A percentile compares a stretch with the other conserved stretches of the same genome.
Conservation (phyloP, 2,113 vertebrate genomes). For the Microcebus ravelobensis region DNA sequence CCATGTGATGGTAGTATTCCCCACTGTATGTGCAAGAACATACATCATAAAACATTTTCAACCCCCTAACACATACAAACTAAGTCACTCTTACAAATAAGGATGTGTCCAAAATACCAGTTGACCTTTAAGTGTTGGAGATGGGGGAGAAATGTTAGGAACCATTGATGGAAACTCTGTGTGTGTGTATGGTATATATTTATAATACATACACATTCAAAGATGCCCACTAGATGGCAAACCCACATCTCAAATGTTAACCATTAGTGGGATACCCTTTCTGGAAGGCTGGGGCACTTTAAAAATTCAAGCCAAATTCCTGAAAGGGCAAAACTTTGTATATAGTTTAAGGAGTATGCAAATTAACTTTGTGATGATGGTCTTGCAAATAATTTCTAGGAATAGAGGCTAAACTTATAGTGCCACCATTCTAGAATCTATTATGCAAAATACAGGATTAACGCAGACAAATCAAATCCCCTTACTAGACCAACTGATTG, state of each 20-base stretch:
- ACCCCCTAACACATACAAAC: neutral
- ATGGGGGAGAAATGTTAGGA: neutral
- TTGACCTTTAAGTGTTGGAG: neutral
- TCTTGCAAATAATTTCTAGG: constrained; percentile 8
- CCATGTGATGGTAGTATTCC: neutral
- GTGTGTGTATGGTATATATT: neutral
- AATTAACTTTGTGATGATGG: neutral
- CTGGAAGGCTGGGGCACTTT: constrained; percentile 3
- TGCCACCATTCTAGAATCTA: neutral
- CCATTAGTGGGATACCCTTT: neutral
- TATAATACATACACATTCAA: neutral
- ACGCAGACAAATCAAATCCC: constrained; percentile 3
- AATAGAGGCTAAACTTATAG: neutral
- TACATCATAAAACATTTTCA: neutral
- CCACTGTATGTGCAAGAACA: neutral
- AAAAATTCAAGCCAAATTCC: constrained; percentile 35
- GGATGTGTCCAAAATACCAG: neutral
- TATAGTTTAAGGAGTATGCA: neutral
- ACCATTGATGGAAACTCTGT: neutral
- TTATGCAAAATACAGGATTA: neutral
- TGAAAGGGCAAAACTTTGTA: neutral
- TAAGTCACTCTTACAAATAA: neutral
- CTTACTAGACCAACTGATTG: constrained; percentile 21
- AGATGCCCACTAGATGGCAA: constrained; percentile 79
- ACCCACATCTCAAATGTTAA: constrained; percentile 62